Conservation (phyloP, 2,797 vertebrate genomes). For the Oryzias dopingdopingensis region DNA sequence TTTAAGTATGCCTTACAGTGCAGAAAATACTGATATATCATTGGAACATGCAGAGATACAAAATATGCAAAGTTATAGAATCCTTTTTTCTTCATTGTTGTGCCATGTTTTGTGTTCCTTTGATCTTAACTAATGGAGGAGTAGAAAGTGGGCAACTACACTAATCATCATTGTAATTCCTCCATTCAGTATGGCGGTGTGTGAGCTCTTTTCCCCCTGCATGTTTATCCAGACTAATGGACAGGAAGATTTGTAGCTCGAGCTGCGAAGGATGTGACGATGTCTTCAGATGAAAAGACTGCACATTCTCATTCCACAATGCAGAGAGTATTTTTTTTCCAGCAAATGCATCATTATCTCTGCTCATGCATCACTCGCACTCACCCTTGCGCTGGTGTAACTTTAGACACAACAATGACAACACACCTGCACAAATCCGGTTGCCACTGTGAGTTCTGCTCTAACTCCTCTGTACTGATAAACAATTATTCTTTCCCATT, state of each 20-base stretch:
- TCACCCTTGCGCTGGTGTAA: not conserved
- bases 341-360: conserved; percentile 9
- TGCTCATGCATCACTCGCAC: conserved; percentile 2
- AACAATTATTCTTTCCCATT: too few species aligned
- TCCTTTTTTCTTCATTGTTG: too few species aligned
- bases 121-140: too few species aligned
- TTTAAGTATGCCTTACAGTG: too few species aligned
- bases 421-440: not conserved
- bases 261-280: not conserved
- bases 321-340: not conserved
- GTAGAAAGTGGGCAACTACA: too few species aligned
- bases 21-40: too few species aligned
- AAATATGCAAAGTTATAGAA: too few species aligned
- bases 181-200: not conserved
- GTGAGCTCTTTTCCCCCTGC: not conserved
- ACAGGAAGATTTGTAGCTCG: conserved; percentile 12
- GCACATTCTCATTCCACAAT: not conserved
- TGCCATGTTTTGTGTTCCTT: too few species aligned
- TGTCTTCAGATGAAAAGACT: conserved; percentile 2
- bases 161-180: too few species aligned
- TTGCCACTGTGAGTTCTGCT: too few species aligned
- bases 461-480: too few species aligned
- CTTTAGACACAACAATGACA: not conserved
- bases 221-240: conserved; percentile 1
- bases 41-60: too few species aligned